Evolutionary conservation across 1,140 invertebrate genomes (phyloP).

Genomic region (Coboldia fuscipes): DNA sequence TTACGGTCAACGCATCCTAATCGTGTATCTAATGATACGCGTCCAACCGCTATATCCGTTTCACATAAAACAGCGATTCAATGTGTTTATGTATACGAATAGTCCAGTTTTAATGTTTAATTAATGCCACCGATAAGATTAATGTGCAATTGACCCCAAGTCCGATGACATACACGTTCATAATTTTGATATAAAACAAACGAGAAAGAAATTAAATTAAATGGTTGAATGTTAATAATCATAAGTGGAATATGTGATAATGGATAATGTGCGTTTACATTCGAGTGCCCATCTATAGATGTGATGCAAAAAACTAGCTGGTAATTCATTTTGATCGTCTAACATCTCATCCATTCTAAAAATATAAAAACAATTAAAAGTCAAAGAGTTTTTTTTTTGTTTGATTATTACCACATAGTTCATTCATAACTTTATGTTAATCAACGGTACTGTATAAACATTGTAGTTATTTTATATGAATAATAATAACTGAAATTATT

Average conservation of each 20-base stretch:
- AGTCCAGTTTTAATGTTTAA: too few relatives aligned
- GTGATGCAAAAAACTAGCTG: constrained; percentile 55
- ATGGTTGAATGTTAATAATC: too few relatives aligned
- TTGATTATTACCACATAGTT: neutral
- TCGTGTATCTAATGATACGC: constrained; percentile 56
- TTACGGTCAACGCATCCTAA: constrained; percentile 48
- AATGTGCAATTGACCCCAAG: too few relatives aligned
- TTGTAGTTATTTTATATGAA: neutral
- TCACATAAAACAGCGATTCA: too few relatives aligned
- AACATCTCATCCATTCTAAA: constrained; percentile 44
- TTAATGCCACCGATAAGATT: too few relatives aligned
- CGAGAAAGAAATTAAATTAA: too few relatives aligned
- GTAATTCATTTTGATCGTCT: constrained; percentile 41
- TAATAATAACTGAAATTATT: neutral
- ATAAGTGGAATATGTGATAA: too few relatives aligned
- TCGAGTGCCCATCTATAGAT: constrained; percentile 76
- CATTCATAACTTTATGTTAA: neutral
- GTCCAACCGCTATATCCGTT: constrained; percentile 50
- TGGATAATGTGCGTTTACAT: constrained; percentile 51
- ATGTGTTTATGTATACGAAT: too few relatives aligned
- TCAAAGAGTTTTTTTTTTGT: constrained; percentile 1
- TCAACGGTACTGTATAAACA: neutral
- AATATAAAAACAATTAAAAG: constrained; percentile 8
- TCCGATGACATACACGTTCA: too few relatives aligned
- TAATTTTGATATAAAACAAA: too few relatives aligned